Evolutionary conservation across 2,113 vertebrate species (phyloP), one percentile per base, ranked within the genome.

Genomic region (Camelus bactrianus): DNA sequence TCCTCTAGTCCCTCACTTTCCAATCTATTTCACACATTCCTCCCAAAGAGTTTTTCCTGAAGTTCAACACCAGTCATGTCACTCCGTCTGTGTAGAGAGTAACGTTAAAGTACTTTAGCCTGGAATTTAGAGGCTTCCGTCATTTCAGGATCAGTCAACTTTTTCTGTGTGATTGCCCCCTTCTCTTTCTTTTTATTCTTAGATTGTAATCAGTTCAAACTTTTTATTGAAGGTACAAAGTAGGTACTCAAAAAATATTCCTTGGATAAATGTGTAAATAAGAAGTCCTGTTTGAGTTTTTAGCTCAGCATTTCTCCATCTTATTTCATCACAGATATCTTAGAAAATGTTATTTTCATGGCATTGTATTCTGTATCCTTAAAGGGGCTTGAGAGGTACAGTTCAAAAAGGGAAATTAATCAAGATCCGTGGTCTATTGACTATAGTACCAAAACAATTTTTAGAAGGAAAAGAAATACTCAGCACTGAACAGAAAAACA

Each of bases 401-500:
- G 8, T 64, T 93, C 30, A 75, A 91, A 94, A 93, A 79, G 13
- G 8, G 0, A 60, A 92, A 86, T 95, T 52, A 17, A 62, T 81
- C 76, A 76, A 83, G 9, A 50, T 15, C 14, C 42, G 81, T 42
- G 10, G 35, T 67, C 60, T 90, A n/a, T 17, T 16, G 6, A 35
- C 11, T 67, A 1, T 30, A 91, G 10, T 38, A 60, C 48, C 73
- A 11, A 50, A n/a, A 16, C 58, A 54, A 3, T 75, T 72, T 58
- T 11, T 28, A 65, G 83, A 76, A 30, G 17, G 8, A 70, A 70
- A 77, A 48, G 3, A 85, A 88, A 87, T 87, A n/a, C 0, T 12
- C 2, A 2, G 2, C 2, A 62, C 65, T 89, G 73, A 91, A n/a
- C 35, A n/a, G 62, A 65, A 94, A 64, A 16, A 24, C 0, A 24